A percentile compares a stretch with the other conserved stretches of the same genome.
Evolutionary conservation across 2,888 invertebrate species (phyloP).

Genomic region (Limenitis camilla): DNA sequence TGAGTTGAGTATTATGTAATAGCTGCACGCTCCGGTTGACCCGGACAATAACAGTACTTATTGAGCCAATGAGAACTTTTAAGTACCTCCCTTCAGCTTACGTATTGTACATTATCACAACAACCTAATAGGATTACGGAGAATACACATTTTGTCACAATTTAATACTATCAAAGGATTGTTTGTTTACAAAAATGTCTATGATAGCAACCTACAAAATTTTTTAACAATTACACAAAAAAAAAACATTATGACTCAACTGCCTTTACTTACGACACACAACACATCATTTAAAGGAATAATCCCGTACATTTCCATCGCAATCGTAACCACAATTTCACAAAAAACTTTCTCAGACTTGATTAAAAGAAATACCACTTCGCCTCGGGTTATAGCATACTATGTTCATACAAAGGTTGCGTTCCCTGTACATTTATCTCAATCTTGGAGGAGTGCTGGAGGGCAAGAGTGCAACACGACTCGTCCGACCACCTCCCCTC

Average conservation of each 20-base stretch:
- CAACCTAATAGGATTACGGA: slow-evolving; percentile 9
- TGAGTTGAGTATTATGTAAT: slow-evolving; percentile 37
- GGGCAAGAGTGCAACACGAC: slow-evolving; percentile 52
- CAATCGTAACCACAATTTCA: slow-evolving; percentile 31
- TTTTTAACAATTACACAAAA: too few species aligned
- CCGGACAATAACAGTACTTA: slow-evolving; percentile 18
- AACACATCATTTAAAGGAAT: slow-evolving; percentile 25
- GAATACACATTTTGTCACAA: slow-evolving; percentile 8
- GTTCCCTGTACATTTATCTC: slow-evolving; percentile 51
- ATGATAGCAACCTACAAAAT: too few species aligned
- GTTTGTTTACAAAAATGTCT: too few species aligned
- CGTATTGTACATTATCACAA: slow-evolving; percentile 6
- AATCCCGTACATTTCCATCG: slow-evolving; percentile 24
- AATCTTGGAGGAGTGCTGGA: slow-evolving; percentile 45
- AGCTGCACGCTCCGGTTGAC: slow-evolving; percentile 22
- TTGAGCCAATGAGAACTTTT: slow-evolving; percentile 6
- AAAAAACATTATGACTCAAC: too few species aligned
- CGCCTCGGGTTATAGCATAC: slow-evolving; percentile 28
- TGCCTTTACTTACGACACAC: slow-evolving; percentile 26
- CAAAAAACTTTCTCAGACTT: slow-evolving; percentile 39
- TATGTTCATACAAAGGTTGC: slow-evolving; percentile 33
- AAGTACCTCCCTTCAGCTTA: slow-evolving; percentile 2
- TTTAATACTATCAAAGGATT: neutral
- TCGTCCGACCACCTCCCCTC: slow-evolving; percentile 35
- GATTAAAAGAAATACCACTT: slow-evolving; percentile 29